Evolutionary conservation across 2,113 vertebrate genomes (phyloP), one percentile per base, ranked within the genome.

Genomic region (Alouatta palliata): DNA sequence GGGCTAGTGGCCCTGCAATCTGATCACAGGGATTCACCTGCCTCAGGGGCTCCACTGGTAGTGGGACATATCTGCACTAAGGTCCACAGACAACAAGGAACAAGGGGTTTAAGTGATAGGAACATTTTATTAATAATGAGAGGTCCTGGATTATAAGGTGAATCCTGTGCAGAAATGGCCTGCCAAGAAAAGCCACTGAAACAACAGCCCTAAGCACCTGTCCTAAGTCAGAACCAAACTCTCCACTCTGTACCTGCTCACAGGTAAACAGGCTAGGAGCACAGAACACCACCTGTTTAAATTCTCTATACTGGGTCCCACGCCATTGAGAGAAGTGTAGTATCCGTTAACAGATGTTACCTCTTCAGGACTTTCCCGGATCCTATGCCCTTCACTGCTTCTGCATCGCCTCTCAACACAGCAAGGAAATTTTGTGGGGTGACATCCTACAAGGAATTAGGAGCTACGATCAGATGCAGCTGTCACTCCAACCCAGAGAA

Each of bases 321-420:
- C 16, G 12, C 43, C 82, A 12, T 5, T 12, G 35, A 10, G 40
- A 43, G 89, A 35, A 40, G n/a, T 0, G 19, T 7, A 35, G n/a
- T 7, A 45, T 52, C 95, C 76, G 4, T 32, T 23, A 96, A 43
- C 25, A 68, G 87, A 80, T 3, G 52, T 99, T 98, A 98, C 99
- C 99, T 99, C 97, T 99, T 99, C 89, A 99, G 68, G 73, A 99
- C 99, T 98, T 99, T 99, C 77, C 99, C 99, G 68, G 99, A 99
- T 54, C 99, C 99, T 35, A 97, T 97, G 0, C 99, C 99, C 84
- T 98, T 99, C 87, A 99, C 82, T 19, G 98, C 98, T 64, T 99
- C 98, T 0, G 70, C 94, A 64, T 99, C 99, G 0, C 99, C 99
- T 98, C 98, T 99, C 97, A 99, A 97, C 97, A 99, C 99, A 0